Percentiles rank a stretch among this genome's conserved stretches.
Evolutionary conservation across 2,888 invertebrate species (phyloP).

Genomic region (Imbricaverruca yamaguchii): DNA sequence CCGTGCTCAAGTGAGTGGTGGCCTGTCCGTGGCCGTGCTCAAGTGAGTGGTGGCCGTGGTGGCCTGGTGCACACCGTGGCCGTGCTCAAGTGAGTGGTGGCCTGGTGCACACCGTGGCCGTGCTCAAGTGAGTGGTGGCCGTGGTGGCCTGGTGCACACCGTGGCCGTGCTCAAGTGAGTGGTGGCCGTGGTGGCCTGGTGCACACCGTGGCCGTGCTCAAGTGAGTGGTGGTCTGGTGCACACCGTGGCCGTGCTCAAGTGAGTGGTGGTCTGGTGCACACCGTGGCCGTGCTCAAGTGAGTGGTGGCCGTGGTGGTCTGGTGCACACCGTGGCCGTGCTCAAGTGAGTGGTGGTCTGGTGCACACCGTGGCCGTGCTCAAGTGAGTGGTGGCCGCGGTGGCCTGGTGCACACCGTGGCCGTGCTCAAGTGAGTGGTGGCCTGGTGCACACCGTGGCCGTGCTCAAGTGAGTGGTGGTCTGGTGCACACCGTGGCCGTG

Average conservation of each 20-base stretch:
- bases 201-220: constrained; percentile 77
- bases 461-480: too few species aligned
- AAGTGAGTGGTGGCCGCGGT: constrained; percentile 50
- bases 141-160: constrained; percentile 70
- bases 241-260: too few species aligned
- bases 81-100: constrained; percentile 67
- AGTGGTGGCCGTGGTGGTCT: constrained; percentile 50
- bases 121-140: constrained; percentile 57
- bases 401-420: constrained; percentile 82
- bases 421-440: constrained; percentile 60
- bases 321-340: constrained; percentile 77
- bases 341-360: constrained; percentile 68
- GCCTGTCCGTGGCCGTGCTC: constrained; percentile 62
- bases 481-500: constrained; percentile 79
- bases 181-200: constrained; percentile 56
- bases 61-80: constrained; percentile 82
- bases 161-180: constrained; percentile 73
- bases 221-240: constrained; percentile 50
- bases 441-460: too few species aligned
- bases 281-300: constrained; percentile 81
- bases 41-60: constrained; percentile 50
- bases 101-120: constrained; percentile 77
- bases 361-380: constrained; percentile 78
- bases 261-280: constrained; percentile 66
- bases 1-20: constrained; percentile 64